Conservation (phyloP, 2,113 vertebrate species). For the Apeltes quadracus region DNA sequence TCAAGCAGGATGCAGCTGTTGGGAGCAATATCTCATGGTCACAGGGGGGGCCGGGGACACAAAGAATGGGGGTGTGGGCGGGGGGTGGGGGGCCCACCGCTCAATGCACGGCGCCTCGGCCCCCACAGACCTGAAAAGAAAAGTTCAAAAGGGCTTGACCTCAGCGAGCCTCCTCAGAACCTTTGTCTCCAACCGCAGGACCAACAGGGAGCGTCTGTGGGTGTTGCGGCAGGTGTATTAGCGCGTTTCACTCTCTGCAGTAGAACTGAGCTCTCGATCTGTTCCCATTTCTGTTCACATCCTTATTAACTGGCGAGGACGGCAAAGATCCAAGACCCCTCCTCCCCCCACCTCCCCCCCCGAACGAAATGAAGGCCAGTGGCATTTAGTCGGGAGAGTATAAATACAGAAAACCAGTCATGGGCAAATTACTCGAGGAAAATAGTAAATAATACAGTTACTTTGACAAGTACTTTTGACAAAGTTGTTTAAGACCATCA, state of each 20-base stretch:
- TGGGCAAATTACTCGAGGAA: too few relatives aligned
- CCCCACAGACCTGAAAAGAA: constrained; percentile 57
- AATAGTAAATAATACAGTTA: neutral
- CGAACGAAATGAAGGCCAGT: too few relatives aligned
- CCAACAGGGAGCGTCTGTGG: constrained; percentile 5
- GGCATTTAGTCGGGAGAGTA: neutral
- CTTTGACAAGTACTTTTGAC: too few relatives aligned
- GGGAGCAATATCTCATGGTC: constrained; percentile 61
- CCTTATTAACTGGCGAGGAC: neutral
- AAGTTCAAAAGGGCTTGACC: constrained; percentile 66
- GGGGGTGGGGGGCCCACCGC: constrained; percentile 20
- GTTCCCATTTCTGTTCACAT: constrained; percentile 11
- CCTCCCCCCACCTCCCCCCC: too few relatives aligned
- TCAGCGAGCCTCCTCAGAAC: constrained; percentile 55
- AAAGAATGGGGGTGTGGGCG: constrained; percentile 35
- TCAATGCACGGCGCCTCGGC: constrained; percentile 53
- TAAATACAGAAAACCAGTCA: too few relatives aligned
- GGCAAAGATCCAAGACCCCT: constrained; percentile 6
- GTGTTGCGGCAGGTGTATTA: neutral
- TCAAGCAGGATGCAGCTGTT: constrained; percentile 65
- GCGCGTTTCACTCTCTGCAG: neutral
- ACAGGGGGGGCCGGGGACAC: constrained; percentile 47
- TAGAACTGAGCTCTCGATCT: neutral
- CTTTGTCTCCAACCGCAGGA: constrained; percentile 62
- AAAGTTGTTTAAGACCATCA: too few relatives aligned